phyloP scores from a whole-genome alignment of 1,140 invertebrate genomes.

The Galleria mellonella region DNA sequence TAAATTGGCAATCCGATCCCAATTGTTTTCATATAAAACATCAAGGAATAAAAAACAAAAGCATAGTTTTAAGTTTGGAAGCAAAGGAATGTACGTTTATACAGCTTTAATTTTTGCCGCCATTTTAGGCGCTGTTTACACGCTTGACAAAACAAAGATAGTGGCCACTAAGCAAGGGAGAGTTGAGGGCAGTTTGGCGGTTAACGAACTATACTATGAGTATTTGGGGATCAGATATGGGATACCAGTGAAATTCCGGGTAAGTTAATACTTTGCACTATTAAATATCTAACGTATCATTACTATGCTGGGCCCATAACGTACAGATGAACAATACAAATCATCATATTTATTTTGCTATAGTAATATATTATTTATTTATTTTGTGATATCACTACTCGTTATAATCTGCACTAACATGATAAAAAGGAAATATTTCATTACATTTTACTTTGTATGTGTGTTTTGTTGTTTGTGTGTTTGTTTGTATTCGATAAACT shows the following conservation, averaged over 20 bases:
- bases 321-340: neutral
- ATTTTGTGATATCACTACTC: too few species aligned
- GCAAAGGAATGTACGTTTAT: constrained; percentile 7
- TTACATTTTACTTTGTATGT: too few species aligned
- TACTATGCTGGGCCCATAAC: too few species aligned
- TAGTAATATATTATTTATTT: neutral
- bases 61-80: constrained; percentile 13
- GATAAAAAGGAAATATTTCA: too few species aligned
- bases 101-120: constrained; percentile 17
- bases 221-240: constrained; percentile 56
- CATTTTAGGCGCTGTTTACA: constrained; percentile 17
- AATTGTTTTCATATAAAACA: constrained; percentile 8
- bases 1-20: neutral
- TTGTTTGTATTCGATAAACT: too few species aligned
- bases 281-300: too few species aligned
- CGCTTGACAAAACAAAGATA: constrained; percentile 28
- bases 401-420: too few species aligned
- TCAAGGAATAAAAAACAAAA: constrained; percentile 6
- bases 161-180: constrained; percentile 47
- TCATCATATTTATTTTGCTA: neutral
- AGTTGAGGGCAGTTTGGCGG: constrained; percentile 43
- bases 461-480: too few species aligned
- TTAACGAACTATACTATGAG: constrained; percentile 45
- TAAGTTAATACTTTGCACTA: too few species aligned
- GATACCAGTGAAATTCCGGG: constrained; percentile 43